Evolutionary conservation across 2,888 invertebrate genomes (phyloP).

Genomic region (Isoperla grammatica): DNA sequence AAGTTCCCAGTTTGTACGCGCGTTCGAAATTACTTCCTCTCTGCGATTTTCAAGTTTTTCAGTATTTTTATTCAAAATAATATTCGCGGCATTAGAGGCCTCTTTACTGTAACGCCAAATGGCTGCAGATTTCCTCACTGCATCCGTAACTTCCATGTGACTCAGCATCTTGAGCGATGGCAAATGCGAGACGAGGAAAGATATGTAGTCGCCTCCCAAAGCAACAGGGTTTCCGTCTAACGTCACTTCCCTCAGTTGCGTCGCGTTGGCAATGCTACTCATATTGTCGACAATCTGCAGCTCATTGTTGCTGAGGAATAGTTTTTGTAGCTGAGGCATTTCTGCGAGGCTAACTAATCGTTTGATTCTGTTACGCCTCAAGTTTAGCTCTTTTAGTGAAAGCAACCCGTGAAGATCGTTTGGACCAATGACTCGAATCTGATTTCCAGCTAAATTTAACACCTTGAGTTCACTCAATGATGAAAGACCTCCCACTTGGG

Average conservation of each 20-base stretch:
- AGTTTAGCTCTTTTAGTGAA: constrained; percentile 78
- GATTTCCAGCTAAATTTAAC: constrained; percentile 88
- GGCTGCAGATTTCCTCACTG: constrained; percentile 66
- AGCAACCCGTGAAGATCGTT: constrained; percentile 73
- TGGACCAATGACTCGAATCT: constrained; percentile 68
- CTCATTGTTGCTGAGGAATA: constrained; percentile 80
- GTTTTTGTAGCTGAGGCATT: constrained; percentile 66
- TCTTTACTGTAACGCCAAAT: constrained; percentile 77
- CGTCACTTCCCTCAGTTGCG: constrained; percentile 72
- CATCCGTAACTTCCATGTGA: constrained; percentile 55
- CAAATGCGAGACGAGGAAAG: constrained; percentile 74
- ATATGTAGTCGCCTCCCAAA: constrained; percentile 72
- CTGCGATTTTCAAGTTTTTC: constrained; percentile 57
- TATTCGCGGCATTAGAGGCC: constrained; percentile 60
- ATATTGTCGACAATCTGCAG: constrained; percentile 74
- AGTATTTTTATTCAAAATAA: constrained; percentile 53
- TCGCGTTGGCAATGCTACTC: constrained; percentile 70
- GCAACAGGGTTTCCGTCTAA: constrained; percentile 83
- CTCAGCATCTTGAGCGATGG: constrained; percentile 68
- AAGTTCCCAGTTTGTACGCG: constrained; percentile 81
- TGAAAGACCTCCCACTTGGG: constrained; percentile 63
- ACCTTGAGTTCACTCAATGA: constrained; percentile 75
- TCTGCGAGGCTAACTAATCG: constrained; percentile 76
- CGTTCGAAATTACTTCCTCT: constrained; percentile 81
- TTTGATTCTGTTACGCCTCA: constrained; percentile 77